Percentiles rank a stretch among this genome's conserved stretches.
phyloP scores from a whole-genome alignment of 2,113 vertebrate species.

The Notothenia coriiceps region DNA sequence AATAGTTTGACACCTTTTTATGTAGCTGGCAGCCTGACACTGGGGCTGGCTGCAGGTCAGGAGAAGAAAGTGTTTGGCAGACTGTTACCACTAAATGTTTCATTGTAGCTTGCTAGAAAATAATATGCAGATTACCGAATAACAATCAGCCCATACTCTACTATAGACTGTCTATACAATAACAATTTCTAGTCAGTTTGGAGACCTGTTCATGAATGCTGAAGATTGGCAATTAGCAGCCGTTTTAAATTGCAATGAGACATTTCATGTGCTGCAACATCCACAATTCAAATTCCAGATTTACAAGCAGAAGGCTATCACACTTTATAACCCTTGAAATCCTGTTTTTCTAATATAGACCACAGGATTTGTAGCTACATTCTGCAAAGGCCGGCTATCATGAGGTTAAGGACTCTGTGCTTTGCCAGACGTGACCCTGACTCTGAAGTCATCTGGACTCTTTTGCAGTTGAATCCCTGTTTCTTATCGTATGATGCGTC shows the following conservation, averaged over 20 bases:
- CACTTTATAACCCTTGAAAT: neutral
- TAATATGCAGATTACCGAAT: no score
- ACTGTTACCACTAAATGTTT: neutral
- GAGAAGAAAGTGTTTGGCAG: slow-evolving; percentile 12
- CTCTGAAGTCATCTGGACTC: slow-evolving; percentile 3
- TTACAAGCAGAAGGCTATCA: neutral
- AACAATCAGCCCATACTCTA: no score
- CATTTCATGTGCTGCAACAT: neutral
- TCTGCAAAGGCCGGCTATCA: neutral
- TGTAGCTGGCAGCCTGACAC: no score
- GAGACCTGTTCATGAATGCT: neutral
- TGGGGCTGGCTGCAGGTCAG: slow-evolving; percentile 22
- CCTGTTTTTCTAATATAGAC: neutral
- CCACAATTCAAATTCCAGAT: neutral
- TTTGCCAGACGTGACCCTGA: slow-evolving; percentile 7
- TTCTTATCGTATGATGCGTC: neutral
- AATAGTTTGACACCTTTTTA: no score
- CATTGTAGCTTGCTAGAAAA: no score
- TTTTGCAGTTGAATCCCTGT: neutral
- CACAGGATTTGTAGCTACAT: slow-evolving; percentile 7
- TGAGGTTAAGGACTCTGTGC: neutral
- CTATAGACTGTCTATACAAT: slow-evolving; percentile 1
- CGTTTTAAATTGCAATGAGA: neutral
- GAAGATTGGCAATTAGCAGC: neutral
- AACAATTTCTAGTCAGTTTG: neutral